These are phyloP conservation scores for Rhinolophus ferrumequinum DNA, from an alignment of 2,113 vertebrate genomes.

Conservation along the genomic window DNA sequence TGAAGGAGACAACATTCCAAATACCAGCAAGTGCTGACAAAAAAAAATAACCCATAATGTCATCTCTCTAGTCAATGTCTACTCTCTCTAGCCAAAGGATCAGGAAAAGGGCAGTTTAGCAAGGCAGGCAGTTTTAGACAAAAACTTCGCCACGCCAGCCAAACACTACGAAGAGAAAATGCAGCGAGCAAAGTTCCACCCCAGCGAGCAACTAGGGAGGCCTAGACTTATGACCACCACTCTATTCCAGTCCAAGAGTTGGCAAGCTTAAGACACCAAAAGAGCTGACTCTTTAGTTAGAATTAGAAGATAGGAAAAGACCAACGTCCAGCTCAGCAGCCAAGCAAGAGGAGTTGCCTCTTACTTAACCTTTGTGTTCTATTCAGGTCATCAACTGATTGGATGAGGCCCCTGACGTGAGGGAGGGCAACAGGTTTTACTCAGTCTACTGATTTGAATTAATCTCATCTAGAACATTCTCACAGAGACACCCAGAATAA, in stretches of 20 bases:
- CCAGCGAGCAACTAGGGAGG: background rate
- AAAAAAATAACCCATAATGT: background rate
- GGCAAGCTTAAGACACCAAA: background rate
- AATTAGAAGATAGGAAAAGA: background rate
- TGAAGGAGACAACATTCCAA: background rate
- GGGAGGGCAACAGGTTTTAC: background rate
- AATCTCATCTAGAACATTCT: background rate
- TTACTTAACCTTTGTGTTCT: background rate
- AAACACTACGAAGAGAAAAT: background rate
- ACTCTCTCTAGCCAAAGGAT: background rate
- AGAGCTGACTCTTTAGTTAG: background rate
- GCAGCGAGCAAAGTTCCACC: too few relatives aligned
- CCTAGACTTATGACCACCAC: background rate
- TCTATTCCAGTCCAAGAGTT: background rate
- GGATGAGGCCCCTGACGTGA: background rate
- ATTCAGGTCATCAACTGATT: background rate
- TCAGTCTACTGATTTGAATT: background rate
- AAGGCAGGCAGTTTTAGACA: background rate
- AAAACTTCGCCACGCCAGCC: background rate
- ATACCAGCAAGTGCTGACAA: background rate
- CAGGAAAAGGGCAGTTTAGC: background rate
- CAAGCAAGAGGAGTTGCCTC: background rate
- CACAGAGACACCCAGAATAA: background rate
- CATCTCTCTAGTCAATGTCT: background rate
- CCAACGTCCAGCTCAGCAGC: background rate